Evolutionary conservation across 2,113 vertebrate genomes (phyloP), one percentile per base, ranked within the genome.

Genomic region (Amblyopsis rosae): DNA sequence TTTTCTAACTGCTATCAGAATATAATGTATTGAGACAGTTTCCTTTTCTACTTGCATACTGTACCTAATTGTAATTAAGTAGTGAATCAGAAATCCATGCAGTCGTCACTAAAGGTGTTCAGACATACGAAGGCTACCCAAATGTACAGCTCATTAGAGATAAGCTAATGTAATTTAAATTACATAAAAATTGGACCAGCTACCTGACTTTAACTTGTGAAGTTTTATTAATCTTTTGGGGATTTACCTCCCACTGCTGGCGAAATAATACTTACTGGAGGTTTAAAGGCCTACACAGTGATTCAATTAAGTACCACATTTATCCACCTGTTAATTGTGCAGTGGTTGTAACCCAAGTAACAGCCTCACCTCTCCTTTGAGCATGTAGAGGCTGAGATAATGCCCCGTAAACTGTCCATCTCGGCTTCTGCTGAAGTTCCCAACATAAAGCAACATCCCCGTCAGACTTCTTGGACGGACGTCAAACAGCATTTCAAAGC

Each of bases 321-420:
- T 50, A 13, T 13, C 10, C 9, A 50, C 10, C 49, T 50, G 12
- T 4, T 59, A 11, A 59, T 5, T 59, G 6, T 62, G 60, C 32
- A 12, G 13, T 4, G n/a, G 13, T 45, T 35, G 9, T 33, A 26
- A 41, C 3, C 62, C 32, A 8, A 32, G 32, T 3, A 56, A 56
- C 54, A 56, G 63, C 71, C 91, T 73, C 60, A 98, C 97, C 94
- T 95, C 92, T 87, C 95, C 96, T 60, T 66, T 79, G 65, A 92
- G 90, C 93, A 96, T 92, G 75, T 95, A 96, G 49, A 98, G 26
- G 26, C 82, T 93, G 80, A 99, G 76, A 69, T 93, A 92, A 69
- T 85, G 88, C 0, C 69, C 67, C 68, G 11, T 54, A 0, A 6
- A 19, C n/a, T 66, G 16, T 45, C 62, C 73, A 50, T 50, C 19